phyloP scores from a whole-genome alignment of 2,797 vertebrate species.

The Malurus splendens region DNA sequence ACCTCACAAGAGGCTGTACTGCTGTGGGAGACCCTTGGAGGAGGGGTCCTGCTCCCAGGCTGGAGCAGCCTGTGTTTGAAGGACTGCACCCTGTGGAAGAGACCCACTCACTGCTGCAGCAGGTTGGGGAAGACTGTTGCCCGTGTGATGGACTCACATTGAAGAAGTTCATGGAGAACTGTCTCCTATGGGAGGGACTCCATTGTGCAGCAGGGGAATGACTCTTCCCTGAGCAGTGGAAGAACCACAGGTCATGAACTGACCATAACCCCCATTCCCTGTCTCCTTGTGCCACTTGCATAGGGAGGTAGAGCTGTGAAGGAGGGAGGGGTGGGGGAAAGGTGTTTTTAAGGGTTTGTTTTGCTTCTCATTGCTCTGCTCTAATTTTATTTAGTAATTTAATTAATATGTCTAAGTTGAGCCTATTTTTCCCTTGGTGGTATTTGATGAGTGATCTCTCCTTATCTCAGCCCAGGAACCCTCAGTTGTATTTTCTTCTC shows the following conservation, averaged over 20 bases:
- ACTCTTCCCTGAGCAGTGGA: neutral
- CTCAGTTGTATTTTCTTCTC: neutral
- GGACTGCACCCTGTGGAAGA: neutral
- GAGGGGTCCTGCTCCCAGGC: neutral
- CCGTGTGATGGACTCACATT: neutral
- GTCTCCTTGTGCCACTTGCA: neutral
- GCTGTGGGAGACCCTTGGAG: neutral
- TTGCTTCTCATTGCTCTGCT: neutral
- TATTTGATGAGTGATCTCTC: neutral
- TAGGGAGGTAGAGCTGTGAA: neutral
- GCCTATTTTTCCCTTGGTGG: neutral
- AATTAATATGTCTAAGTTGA: neutral
- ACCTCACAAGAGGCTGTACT: neutral
- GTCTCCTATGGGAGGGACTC: neutral
- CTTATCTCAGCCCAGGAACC: neutral
- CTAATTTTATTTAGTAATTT: neutral
- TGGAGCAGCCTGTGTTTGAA: neutral
- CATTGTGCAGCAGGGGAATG: neutral
- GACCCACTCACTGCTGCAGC: neutral
- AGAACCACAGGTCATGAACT: neutral
- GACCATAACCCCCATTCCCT: neutral
- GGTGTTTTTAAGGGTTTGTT: neutral
- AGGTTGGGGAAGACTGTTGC: rapidly evolving
- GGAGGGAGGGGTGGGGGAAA: neutral
- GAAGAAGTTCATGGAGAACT: neutral